Conservation (phyloP, 2,888 invertebrate genomes). For the Drepanosiphum platanoidis region DNA sequence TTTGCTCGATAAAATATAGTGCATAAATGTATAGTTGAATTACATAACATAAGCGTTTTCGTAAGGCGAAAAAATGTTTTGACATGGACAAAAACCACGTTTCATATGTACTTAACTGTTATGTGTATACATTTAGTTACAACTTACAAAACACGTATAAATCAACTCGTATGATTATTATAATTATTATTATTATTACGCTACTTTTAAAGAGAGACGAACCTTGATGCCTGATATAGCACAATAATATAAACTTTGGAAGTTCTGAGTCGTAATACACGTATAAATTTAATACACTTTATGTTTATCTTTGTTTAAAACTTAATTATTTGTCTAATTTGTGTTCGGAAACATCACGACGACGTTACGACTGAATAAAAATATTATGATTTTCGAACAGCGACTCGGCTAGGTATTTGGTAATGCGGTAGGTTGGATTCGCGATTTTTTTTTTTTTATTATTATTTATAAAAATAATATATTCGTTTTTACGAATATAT, state of each 20-base stretch:
- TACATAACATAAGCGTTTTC: background rate
- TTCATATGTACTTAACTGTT: background rate
- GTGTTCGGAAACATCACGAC: too few relatives aligned
- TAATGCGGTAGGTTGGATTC: too few relatives aligned
- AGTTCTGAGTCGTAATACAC: background rate
- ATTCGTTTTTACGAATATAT: too few relatives aligned
- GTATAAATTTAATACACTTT: too few relatives aligned
- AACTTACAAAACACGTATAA: background rate
- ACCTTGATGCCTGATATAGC: background rate
- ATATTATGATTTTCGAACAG: too few relatives aligned
- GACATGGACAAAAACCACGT: background rate
- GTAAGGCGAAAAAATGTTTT: background rate
- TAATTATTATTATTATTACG: background rate
- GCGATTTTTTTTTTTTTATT: too few relatives aligned
- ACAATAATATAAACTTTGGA: background rate
- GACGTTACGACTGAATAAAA: too few relatives aligned
- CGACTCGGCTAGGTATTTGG: too few relatives aligned
- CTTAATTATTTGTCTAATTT: background rate
- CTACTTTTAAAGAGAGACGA: background rate
- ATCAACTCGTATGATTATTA: background rate
- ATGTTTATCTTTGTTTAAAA: background rate
- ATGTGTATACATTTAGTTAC: background rate
- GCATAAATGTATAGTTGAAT: background rate
- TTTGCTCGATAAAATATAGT: background rate
- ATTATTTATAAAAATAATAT: too few relatives aligned